Evolutionary conservation across 2,797 vertebrate species (phyloP), one percentile per base, ranked within the genome.

Genomic region (Halcyon leucocephala): DNA sequence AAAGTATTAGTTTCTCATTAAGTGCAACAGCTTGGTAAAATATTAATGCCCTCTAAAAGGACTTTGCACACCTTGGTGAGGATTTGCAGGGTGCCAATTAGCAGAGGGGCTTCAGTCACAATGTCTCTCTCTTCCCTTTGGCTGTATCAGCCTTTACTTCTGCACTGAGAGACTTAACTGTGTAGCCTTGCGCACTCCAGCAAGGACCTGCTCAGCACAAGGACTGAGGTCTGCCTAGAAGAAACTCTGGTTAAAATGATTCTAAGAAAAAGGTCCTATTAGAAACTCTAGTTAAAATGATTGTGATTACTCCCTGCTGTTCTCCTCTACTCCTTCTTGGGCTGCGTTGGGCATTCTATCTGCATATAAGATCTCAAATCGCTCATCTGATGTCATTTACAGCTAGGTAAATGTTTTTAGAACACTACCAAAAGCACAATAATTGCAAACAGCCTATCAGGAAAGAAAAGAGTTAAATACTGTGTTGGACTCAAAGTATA

Each of bases 41-140:
- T 7, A 7, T 13, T 31, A 10, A 29, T 69, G 24, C 44, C 17
- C 42, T 52, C 35, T 58, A 28, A 52, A 74, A 74, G 31, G 35
- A 26, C 14, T 77, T 54, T 26, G 26, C 22, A 71, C 70, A 16
- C 6, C 29, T 8, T 20, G 24, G 4, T 57, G 62, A 33, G 41
- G n/a, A 24, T 76, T 41, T 79, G 6, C 31, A 65, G 46, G 33
- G 10, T 48, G 20, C 15, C 41, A 12, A 3, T 15, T 13, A 57
- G 24, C 28, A 82, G 42, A 46, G 17, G 28, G 7, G 3, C 4
- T 69, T 61, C 44, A 29, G 3, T 37, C 21, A 18, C 6, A 41
- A 2, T 0, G 0, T 10, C 4, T 28, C 33, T 7, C 10, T 16
- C 14, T 12, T 28, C 9, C 21, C 5, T 8, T 52, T 20, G 0